A percentile compares a stretch with the other conserved stretches of the same genome.
These are phyloP conservation scores for Speoplatyrhinus poulsoni DNA, from an alignment of 2,113 vertebrate genomes.

Conservation along the genomic window DNA sequence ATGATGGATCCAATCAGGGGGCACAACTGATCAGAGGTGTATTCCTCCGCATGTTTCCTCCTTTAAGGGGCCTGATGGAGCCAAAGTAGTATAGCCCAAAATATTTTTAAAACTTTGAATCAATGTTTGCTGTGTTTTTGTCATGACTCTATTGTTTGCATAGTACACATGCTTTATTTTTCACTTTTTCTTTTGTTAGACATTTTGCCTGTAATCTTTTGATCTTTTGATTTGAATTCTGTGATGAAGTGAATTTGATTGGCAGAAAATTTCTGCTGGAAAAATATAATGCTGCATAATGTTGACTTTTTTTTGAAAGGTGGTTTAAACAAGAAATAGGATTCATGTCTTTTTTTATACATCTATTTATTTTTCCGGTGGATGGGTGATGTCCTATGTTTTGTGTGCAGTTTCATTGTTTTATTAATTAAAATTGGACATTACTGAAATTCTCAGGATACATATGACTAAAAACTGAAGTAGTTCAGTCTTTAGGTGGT, in stretches of 20 bases:
- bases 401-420: slow-evolving; percentile 56
- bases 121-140: slow-evolving; percentile 30
- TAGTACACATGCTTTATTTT: slow-evolving; percentile 37
- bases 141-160: slow-evolving; percentile 33
- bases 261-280: slow-evolving; percentile 22
- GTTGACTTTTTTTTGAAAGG: slow-evolving; percentile 2
- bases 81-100: slow-evolving; percentile 48
- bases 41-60: slow-evolving; percentile 35
- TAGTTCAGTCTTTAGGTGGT: slow-evolving; percentile 49
- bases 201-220: slow-evolving; percentile 38
- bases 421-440: slow-evolving; percentile 56
- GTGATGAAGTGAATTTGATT: slow-evolving; percentile 42
- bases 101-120: slow-evolving; percentile 28
- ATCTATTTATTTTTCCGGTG: slow-evolving; percentile 22
- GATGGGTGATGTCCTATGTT: slow-evolving; percentile 36
- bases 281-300: slow-evolving; percentile 36
- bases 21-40: slow-evolving; percentile 34
- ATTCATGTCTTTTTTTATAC: slow-evolving; percentile 29
- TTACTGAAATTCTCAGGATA: slow-evolving; percentile 76
- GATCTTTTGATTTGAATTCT: slow-evolving; percentile 27
- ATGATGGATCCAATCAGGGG: slow-evolving; percentile 16
- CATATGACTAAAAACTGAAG: slow-evolving; percentile 32
- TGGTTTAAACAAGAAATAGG: slow-evolving; percentile 23
- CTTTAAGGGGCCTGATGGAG: slow-evolving; percentile 39
- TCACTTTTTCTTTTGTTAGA: slow-evolving; percentile 38